Evolutionary conservation across 2,888 invertebrate genomes (phyloP), one percentile per base, ranked within the genome.

Genomic region (Acanthopleura granulata): DNA sequence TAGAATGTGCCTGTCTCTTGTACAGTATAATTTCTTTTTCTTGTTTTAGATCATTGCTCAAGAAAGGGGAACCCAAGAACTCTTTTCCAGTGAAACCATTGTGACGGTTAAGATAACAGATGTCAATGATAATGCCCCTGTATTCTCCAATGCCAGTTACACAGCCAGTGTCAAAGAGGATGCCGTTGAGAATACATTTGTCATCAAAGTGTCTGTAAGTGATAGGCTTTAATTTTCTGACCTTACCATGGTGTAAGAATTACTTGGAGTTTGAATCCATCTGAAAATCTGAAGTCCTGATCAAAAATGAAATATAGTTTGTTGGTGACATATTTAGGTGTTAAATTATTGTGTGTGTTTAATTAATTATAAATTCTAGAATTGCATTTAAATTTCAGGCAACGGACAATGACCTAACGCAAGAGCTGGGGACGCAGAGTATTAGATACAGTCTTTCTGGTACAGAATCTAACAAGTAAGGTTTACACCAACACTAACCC

Each of bases 111-210:
- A 87, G 49, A 80, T 91, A 9, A 77, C 61, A 3, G 91, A 92
- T 83, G 90, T 91, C 61, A 92, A 92, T 83, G 91, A 91, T 81
- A 90, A 91, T 92, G 94, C 93, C 0, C 98, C 98, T 49, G 93
- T 92, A 69, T 97, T 97, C 88, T 27, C 29, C 4, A n/a, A 29
- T n/a, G 1, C n/a, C 29, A 27, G 27, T 57, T 72, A 72, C 29
- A 72, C 72, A 12, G 72, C 72, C 18, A 3, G 9, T 29, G 51
- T 72, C 22, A 40, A 3, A 18, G 72, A 72, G 57, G n/a, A 27
- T 50, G 72, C 72, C 22, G 27, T 0, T 1, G 25, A 27, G 18
- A 57, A 57, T 51, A 49, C 29, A 14, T 51, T 40, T 30, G 69
- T 51, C 70, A 73, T 62, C 50, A 71, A 40, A 49, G 50, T 71